Evolutionary conservation across 2,888 invertebrate genomes (phyloP), one percentile per base, ranked within the genome.

Genomic region (Drosophila fungiperda): DNA sequence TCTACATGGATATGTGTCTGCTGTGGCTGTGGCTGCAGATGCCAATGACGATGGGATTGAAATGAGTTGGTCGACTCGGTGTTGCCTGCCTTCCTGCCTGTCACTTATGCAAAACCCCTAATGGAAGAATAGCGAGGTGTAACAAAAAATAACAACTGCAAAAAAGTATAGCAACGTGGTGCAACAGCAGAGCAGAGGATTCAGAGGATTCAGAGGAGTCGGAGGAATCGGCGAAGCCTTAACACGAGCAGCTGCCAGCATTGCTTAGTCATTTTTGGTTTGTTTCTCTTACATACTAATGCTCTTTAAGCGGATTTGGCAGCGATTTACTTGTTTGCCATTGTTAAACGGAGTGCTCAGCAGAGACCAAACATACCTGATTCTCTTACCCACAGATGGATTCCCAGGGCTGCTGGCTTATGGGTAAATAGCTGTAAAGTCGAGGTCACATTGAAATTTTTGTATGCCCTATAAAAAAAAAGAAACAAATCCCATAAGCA

Each of bases 31-130:
- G 61, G 45, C 8, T 40, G 61, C 38, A 53, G 76, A 32, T 55
- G 32, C 15, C 15, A 35, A 48, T 62, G 54, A 48, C 42, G 72
- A 62, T 63, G 59, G 32, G 26, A 36, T 48, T 59, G 58, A 36
- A 45, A 57, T n/a, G 40, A 20, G 58, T 26, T 45, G 58, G 68
- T 26, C 54, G n/a, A 35, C 36, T 60, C 53, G 49, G 48, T 35
- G 70, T 69, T 45, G 72, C 55, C 71, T 64, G 42, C 2, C 40
- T 42, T 68, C 58, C 71, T 61, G 72, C 72, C 67, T 87, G 86
- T 89, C 88, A 85, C 83, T 87, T 90, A 90, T 90, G 90, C 86
- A 87, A 88, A 81, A 81, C 90, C 83, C 61, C 82, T 73, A 90
- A 90, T 81, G 90, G 71, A 67, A 77, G 84, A 69, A 70, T 77